Evolutionary conservation across 2,888 invertebrate genomes (phyloP).

Genomic region (Drosophila birchii): DNA sequence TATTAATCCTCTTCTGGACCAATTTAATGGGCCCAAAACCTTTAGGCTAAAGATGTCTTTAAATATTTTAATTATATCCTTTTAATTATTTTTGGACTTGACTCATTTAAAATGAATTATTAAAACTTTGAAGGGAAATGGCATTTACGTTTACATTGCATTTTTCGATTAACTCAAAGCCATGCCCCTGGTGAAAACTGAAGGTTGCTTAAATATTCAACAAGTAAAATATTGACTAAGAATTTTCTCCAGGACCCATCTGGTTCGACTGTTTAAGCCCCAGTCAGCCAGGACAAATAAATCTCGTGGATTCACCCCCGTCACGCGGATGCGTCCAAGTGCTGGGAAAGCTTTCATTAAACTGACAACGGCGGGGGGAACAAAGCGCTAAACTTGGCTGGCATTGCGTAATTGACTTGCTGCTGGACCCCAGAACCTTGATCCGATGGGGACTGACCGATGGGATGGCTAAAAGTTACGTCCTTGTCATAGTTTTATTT

Average conservation of each 20-base stretch:
- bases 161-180: conserved; percentile 3
- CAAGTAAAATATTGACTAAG: conserved; percentile 9
- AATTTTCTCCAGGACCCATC: not conserved
- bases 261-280: conserved; percentile 17
- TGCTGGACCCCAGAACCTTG: conserved; percentile 30
- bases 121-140: no score
- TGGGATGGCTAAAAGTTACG: conserved; percentile 38
- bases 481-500: conserved; percentile 63
- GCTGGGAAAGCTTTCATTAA: conserved; percentile 61
- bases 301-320: conserved; percentile 29
- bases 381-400: conserved; percentile 56
- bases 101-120: not conserved
- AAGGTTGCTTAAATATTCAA: conserved; percentile 14
- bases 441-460: conserved; percentile 16
- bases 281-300: conserved; percentile 21
- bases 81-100: not conserved
- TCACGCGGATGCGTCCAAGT: conserved; percentile 47
- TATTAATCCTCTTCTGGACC: not conserved
- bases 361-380: conserved; percentile 49
- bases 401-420: conserved; percentile 72
- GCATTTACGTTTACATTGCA: not conserved
- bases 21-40: not conserved
- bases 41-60: not conserved
- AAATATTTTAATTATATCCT: not conserved
- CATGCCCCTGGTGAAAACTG: not conserved